Percentiles rank a stretch among this genome's conserved stretches.
Conservation (phyloP, 2,797 vertebrate genomes). For the Enteromius mattozi region DNA sequence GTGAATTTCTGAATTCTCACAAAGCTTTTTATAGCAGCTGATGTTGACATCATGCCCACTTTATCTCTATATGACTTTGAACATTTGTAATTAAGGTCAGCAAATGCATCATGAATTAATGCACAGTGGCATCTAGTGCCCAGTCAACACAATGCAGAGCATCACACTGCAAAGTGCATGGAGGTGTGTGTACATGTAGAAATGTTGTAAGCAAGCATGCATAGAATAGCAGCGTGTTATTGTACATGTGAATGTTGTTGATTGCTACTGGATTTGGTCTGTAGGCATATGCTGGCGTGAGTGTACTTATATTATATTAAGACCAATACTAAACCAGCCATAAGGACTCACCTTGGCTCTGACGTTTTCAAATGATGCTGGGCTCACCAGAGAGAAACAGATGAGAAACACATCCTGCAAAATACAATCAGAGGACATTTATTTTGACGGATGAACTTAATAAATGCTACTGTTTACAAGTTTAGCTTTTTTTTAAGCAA, state of each 20-base stretch:
- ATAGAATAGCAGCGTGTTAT: not conserved
- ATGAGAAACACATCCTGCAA: conserved; percentile 89
- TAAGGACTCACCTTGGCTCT: conserved; percentile 84
- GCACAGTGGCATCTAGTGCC: conserved; percentile 60
- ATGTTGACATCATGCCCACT: not conserved
- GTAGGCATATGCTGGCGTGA: not conserved
- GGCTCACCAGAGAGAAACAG: conserved; percentile 91
- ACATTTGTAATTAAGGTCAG: not conserved
- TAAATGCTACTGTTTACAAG: not conserved
- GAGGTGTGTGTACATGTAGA: not conserved
- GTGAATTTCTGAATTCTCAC: conserved; percentile 1
- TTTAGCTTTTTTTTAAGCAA: not conserved
- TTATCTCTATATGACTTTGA: not conserved
- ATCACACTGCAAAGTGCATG: not conserved
- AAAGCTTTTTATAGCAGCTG: conserved; percentile 18
- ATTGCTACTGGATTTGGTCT: not conserved
- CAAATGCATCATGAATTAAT: conserved; percentile 23
- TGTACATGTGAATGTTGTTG: not conserved
- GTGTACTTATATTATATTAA: not conserved
- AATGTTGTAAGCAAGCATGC: not conserved
- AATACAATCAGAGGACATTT: not conserved
- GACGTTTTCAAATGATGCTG: conserved; percentile 89
- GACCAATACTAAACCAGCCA: not conserved
- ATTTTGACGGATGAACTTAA: not conserved
- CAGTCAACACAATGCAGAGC: conserved; percentile 36